phyloP scores from a whole-genome alignment of 2,113 vertebrate genomes.

The Polyodon spathula region DNA sequence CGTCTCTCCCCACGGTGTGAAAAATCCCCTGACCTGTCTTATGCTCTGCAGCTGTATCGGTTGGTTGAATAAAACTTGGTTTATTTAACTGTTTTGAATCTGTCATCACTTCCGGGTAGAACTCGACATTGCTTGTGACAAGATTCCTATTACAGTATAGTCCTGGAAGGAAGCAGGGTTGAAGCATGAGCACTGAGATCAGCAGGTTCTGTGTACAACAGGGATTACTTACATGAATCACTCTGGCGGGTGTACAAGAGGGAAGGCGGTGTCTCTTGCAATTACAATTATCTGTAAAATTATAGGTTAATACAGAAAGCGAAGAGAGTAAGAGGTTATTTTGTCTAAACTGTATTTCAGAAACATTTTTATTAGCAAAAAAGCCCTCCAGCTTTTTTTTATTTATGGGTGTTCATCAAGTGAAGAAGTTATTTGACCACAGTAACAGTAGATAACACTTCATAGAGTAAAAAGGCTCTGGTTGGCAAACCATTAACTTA shows the following conservation, averaged over 20 bases:
- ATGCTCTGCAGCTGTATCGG: too few species aligned
- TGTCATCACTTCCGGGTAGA: too few species aligned
- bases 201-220: slow-evolving; percentile 18
- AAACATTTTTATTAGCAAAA: background rate
- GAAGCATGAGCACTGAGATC: slow-evolving; percentile 10
- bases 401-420: background rate
- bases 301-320: background rate
- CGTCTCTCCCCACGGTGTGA: too few species aligned
- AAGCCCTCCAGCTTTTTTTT: background rate
- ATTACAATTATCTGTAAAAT: slow-evolving; percentile 12
- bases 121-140: background rate
- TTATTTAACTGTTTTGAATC: too few species aligned
- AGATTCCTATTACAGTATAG: background rate
- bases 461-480: too few species aligned
- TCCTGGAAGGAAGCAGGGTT: background rate
- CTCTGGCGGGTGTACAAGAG: slow-evolving; percentile 4
- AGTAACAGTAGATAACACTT: too few species aligned
- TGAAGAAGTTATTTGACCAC: background rate
- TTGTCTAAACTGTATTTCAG: background rate
- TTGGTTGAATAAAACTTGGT: too few species aligned
- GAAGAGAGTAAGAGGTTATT: background rate
- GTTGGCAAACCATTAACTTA: too few species aligned
- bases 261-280: background rate
- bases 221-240: slow-evolving; percentile 14
- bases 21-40: too few species aligned